phyloP scores from a whole-genome alignment of 2,113 vertebrate genomes.

The Butorides virescens region DNA sequence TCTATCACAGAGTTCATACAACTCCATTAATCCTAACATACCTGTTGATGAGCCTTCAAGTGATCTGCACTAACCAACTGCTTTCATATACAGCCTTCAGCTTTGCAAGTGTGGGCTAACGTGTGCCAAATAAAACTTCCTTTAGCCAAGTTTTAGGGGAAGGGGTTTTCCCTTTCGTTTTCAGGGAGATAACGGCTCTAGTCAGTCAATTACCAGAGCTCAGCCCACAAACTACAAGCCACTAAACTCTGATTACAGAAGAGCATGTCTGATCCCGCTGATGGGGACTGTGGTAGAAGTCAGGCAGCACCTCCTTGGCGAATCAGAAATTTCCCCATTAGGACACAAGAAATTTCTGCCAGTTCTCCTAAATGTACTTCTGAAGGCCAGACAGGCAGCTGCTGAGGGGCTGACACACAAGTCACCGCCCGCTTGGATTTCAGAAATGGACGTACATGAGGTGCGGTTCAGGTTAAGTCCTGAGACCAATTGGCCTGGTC shows the following conservation, averaged over 20 bases:
- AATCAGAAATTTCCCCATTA: background rate
- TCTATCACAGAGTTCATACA: background rate
- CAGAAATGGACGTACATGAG: background rate
- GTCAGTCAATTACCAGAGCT: background rate
- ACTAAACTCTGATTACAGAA: background rate
- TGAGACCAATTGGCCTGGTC: background rate
- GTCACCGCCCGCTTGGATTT: background rate
- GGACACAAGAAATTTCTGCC: background rate
- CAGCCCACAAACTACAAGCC: background rate
- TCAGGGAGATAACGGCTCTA: background rate
- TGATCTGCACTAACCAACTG: background rate
- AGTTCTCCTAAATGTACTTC: background rate
- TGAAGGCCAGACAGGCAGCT: background rate
- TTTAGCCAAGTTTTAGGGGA: background rate
- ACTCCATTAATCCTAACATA: background rate
- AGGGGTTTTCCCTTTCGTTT: background rate
- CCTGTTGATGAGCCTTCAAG: background rate
- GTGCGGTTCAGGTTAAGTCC: background rate
- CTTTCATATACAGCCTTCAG: background rate
- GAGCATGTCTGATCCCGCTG: background rate
- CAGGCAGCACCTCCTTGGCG: background rate
- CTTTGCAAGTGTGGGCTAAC: background rate
- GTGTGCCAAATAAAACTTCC: background rate
- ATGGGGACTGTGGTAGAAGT: background rate
- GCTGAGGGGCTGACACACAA: background rate